Evolutionary conservation across 64 coral and sea anemone species (phyloP).

Genomic region (Montipora efflorescens): DNA sequence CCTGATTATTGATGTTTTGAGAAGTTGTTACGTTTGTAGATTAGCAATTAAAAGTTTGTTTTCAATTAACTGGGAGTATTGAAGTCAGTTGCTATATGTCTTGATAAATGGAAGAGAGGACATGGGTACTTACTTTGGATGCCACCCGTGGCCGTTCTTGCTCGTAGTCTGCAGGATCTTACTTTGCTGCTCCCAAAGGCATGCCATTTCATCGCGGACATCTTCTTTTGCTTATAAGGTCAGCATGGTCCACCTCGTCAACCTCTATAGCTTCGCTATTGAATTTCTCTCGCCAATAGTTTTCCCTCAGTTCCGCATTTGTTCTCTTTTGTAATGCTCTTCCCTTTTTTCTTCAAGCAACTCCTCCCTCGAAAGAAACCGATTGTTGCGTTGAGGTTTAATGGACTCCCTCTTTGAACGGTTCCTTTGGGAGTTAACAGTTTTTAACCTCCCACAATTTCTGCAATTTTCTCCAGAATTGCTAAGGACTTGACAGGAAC

Average conservation of each 20-base stretch:
- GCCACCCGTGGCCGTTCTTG: conserved; percentile 45
- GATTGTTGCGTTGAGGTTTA: conserved; percentile 4
- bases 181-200: conserved; percentile 53
- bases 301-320: conserved; percentile 43
- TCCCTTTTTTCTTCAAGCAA: background rate
- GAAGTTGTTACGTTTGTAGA: no score
- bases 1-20: no score
- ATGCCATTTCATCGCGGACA: conserved; percentile 29
- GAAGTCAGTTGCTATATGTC: no score
- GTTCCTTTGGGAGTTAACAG: no score
- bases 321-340: conserved; percentile 1
- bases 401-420: no score
- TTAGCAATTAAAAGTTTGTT: no score
- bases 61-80: no score
- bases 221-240: background rate
- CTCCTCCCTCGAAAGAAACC: conserved; percentile 46
- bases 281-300: conserved; percentile 26
- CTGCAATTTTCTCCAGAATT: no score
- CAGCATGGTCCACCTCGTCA: conserved; percentile 23
- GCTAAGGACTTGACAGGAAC: no score
- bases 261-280: conserved; percentile 1
- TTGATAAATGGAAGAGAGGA: no score
- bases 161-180: background rate
- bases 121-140: conserved; percentile 40
- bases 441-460: no score